Conservation (phyloP, 2,113 vertebrate genomes). For the Grammomys dolichurus region DNA sequence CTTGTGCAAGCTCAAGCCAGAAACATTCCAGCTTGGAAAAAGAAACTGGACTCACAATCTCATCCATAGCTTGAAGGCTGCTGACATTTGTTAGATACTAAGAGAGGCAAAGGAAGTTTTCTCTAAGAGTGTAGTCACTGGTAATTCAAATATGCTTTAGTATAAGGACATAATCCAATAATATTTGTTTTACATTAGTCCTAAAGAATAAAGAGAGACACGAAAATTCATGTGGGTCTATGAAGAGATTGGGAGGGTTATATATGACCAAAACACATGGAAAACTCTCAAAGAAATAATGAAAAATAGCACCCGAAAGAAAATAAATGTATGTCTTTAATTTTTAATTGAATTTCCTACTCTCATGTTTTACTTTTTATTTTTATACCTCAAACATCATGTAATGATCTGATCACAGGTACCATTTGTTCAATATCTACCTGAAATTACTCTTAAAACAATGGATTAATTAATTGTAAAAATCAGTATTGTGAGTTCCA, state of each 20-base stretch:
- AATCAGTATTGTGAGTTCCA: neutral
- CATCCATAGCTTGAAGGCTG: no score
- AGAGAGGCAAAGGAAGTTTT: neutral
- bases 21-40: neutral
- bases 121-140: neutral
- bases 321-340: neutral
- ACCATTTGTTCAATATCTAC: neutral
- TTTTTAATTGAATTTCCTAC: neutral
- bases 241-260: neutral
- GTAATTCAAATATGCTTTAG: no score
- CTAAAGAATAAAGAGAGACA: neutral
- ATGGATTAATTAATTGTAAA: neutral
- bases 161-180: neutral
- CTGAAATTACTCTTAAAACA: neutral
- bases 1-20: neutral
- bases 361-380: neutral
- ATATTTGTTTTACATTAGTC: neutral
- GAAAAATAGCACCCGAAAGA: neutral
- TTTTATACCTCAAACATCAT: neutral
- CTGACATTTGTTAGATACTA: neutral
- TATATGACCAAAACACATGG: neutral
- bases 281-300: neutral
- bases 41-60: neutral
- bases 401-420: neutral
- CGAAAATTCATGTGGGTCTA: neutral